Evolutionary conservation across 2,888 invertebrate genomes (phyloP).

Genomic region (Empis livida): DNA sequence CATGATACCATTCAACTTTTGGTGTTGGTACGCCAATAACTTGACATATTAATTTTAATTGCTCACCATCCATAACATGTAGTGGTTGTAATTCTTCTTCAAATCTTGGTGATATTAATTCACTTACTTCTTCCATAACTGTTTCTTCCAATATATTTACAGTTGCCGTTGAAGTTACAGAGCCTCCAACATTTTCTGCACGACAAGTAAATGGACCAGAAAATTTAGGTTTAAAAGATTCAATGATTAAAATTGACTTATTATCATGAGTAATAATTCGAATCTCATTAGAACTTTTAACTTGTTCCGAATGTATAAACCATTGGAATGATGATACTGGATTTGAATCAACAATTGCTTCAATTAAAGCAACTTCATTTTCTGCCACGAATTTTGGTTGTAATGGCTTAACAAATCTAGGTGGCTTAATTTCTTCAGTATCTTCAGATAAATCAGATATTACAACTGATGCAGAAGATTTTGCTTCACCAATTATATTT

Average conservation of each 20-base stretch:
- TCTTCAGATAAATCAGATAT: slow-evolving; percentile 48
- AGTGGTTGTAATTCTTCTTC: slow-evolving; percentile 56
- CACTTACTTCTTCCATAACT: slow-evolving; percentile 41
- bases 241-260: slow-evolving; percentile 64
- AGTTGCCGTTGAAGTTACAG: slow-evolving; percentile 72
- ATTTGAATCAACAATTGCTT: slow-evolving; percentile 60
- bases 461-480: slow-evolving; percentile 71
- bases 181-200: slow-evolving; percentile 82
- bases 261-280: slow-evolving; percentile 62
- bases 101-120: slow-evolving; percentile 63
- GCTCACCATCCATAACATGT: slow-evolving; percentile 82
- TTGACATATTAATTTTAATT: slow-evolving; percentile 58
- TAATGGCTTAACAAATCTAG: slow-evolving; percentile 58
- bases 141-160: slow-evolving; percentile 45
- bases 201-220: slow-evolving; percentile 72
- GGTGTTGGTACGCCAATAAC: slow-evolving; percentile 69
- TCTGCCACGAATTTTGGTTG: slow-evolving; percentile 54
- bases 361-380: slow-evolving; percentile 67
- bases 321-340: slow-evolving; percentile 78
- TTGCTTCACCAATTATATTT: slow-evolving; percentile 63
- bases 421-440: slow-evolving; percentile 50
- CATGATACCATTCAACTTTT: slow-evolving; percentile 66
- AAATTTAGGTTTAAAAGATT: slow-evolving; percentile 53
- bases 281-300: slow-evolving; percentile 54
- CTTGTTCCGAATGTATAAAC: slow-evolving; percentile 63